Evolutionary conservation across 2,113 vertebrate species (phyloP).

Genomic region (Phyllostomus discolor): DNA sequence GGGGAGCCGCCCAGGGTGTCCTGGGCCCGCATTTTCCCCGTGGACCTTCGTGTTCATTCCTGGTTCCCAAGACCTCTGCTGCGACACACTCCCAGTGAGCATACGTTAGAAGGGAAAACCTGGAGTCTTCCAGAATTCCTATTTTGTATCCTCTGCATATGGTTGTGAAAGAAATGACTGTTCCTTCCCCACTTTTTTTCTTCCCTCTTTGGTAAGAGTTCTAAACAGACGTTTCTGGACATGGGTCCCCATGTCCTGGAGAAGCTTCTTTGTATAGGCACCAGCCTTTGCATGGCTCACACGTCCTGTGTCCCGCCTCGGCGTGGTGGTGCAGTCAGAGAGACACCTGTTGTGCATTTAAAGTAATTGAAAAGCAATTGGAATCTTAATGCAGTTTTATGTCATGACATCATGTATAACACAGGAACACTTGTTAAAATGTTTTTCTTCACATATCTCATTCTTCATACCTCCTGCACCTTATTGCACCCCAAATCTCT

Average conservation of each 20-base stretch:
- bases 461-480: neutral
- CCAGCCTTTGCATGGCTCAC: neutral
- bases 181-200: neutral
- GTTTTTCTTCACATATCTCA: neutral
- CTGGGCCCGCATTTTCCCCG: neutral
- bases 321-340: neutral
- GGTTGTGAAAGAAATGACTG: neutral
- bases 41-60: neutral
- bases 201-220: constrained; percentile 37
- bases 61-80: constrained; percentile 7
- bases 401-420: neutral
- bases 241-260: neutral
- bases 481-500: neutral
- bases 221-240: neutral
- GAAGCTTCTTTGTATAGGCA: neutral
- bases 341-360: neutral
- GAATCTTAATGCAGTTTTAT: neutral
- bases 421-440: neutral
- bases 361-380: neutral
- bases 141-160: constrained; percentile 8
- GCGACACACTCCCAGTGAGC: neutral
- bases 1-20: neutral
- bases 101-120: constrained; percentile 1
- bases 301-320: neutral
- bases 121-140: neutral